Evolutionary conservation across 1,140 invertebrate genomes (phyloP).

Genomic region (Ceratoteleas bidentatus): DNA sequence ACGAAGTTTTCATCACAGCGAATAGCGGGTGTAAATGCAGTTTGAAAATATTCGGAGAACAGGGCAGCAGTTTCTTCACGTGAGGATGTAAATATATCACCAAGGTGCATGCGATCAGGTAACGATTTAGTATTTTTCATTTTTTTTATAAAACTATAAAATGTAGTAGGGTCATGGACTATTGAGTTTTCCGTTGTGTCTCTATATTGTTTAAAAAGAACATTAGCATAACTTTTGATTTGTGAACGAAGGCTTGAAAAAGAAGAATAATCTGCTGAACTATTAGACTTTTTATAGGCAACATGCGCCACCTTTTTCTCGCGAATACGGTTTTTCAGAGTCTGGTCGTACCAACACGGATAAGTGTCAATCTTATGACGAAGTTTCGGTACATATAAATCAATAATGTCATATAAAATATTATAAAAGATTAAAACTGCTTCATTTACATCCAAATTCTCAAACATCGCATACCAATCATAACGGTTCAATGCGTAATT

Average conservation of each 20-base stretch:
- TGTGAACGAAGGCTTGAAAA: neutral
- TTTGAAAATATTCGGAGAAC: too few species aligned
- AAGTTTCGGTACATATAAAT: neutral
- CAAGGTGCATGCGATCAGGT: too few species aligned
- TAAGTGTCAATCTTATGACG: neutral
- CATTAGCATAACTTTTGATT: neutral
- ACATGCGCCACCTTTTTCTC: neutral
- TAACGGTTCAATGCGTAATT: too few species aligned
- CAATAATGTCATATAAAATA: constrained; percentile 2
- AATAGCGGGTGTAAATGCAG: neutral
- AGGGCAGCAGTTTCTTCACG: too few species aligned
- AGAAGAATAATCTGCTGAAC: neutral
- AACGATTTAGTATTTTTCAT: neutral
- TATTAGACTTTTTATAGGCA: neutral
- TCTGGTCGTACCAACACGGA: neutral
- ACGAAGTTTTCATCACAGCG: neutral
- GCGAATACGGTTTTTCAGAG: neutral
- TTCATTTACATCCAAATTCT: neutral
- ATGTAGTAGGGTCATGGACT: neutral
- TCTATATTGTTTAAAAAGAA: neutral
- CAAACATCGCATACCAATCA: too few species aligned
- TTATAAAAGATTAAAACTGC: neutral
- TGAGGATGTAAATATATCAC: too few species aligned
- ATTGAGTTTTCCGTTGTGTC: neutral
- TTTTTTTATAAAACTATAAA: neutral